Evolutionary conservation across 2,113 vertebrate genomes (phyloP).

Genomic region (Ranitomeya imitator): DNA sequence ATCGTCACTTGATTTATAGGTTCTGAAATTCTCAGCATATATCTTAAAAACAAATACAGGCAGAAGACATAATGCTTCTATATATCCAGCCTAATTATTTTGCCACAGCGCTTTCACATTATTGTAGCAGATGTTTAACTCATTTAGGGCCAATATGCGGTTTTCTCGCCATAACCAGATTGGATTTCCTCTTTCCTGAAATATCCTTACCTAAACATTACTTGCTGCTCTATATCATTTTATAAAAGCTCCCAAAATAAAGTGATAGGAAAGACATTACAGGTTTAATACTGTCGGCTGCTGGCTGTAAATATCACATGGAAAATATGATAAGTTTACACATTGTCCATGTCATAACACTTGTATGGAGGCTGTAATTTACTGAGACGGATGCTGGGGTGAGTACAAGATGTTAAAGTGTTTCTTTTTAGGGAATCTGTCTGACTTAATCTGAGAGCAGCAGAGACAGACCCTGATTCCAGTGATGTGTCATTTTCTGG

Average conservation of each 20-base stretch:
- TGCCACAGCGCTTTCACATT: slow-evolving; percentile 40
- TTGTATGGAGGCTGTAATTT: background rate
- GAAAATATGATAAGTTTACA: slow-evolving; percentile 16
- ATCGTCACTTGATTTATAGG: slow-evolving; percentile 27
- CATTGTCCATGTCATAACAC: background rate
- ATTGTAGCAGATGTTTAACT: slow-evolving; percentile 42
- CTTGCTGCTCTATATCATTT: slow-evolving; percentile 21
- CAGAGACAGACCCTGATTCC: too few species aligned
- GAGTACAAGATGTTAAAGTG: background rate
- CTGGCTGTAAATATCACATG: slow-evolving; percentile 19
- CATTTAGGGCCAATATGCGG: slow-evolving; percentile 42
- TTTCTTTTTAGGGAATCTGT: too few species aligned
- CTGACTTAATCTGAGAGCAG: too few species aligned
- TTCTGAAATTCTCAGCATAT: slow-evolving; percentile 22
- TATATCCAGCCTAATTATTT: slow-evolving; percentile 48
- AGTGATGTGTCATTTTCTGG: too few species aligned
- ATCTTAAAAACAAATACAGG: slow-evolving; percentile 31
- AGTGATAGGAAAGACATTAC: slow-evolving; percentile 25
- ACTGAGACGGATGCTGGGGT: background rate
- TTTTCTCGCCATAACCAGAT: slow-evolving; percentile 55
- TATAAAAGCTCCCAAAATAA: slow-evolving; percentile 28
- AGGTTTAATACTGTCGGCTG: background rate
- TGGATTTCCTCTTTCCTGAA: slow-evolving; percentile 48
- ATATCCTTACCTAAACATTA: slow-evolving; percentile 50
- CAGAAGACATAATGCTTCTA: slow-evolving; percentile 33